Evolutionary conservation across 2,888 invertebrate genomes (phyloP).

Genomic region (Andrena haemorrhoa): DNA sequence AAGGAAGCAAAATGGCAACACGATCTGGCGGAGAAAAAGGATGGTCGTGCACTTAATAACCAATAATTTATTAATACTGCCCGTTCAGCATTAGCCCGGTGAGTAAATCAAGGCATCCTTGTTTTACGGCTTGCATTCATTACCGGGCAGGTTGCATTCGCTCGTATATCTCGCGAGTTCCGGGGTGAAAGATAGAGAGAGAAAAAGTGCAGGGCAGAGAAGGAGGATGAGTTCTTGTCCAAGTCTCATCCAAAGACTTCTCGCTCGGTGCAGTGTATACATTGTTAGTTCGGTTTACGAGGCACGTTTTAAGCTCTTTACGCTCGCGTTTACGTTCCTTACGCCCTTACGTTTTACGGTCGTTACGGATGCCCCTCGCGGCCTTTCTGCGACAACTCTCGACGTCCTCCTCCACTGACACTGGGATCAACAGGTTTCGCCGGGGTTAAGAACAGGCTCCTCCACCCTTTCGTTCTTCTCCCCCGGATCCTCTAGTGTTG

Average conservation of each 20-base stretch:
- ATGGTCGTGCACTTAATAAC: conserved; percentile 80
- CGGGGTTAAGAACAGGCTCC: conserved; percentile 65
- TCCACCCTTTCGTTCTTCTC: conserved; percentile 22
- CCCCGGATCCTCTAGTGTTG: conserved; percentile 32
- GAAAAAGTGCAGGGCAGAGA: conserved; percentile 40
- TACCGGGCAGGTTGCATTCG: conserved; percentile 82
- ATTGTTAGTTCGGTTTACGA: conserved; percentile 77
- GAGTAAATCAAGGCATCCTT: conserved; percentile 83
- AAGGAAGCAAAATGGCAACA: conserved; percentile 18
- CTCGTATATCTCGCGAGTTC: conserved; percentile 82
- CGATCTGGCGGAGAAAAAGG: conserved; percentile 54
- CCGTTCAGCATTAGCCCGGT: conserved; percentile 78
- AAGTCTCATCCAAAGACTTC: conserved; percentile 46
- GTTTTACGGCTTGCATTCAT: conserved; percentile 84
- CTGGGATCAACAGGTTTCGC: conserved; percentile 65
- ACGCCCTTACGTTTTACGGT: conserved; percentile 78
- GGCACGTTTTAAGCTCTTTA: conserved; percentile 76
- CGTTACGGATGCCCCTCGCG: conserved; percentile 71
- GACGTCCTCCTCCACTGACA: conserved; percentile 66
- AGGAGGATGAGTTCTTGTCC: conserved; percentile 22
- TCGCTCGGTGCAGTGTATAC: conserved; percentile 61
- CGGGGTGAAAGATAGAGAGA: conserved; percentile 49
- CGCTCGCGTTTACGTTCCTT: conserved; percentile 74
- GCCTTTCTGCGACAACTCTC: conserved; percentile 68
- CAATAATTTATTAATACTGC: conserved; percentile 83